Percentiles rank a stretch among this genome's conserved stretches.
Evolutionary conservation across 2,888 invertebrate genomes (phyloP).

Genomic region (Macaria liturata): DNA sequence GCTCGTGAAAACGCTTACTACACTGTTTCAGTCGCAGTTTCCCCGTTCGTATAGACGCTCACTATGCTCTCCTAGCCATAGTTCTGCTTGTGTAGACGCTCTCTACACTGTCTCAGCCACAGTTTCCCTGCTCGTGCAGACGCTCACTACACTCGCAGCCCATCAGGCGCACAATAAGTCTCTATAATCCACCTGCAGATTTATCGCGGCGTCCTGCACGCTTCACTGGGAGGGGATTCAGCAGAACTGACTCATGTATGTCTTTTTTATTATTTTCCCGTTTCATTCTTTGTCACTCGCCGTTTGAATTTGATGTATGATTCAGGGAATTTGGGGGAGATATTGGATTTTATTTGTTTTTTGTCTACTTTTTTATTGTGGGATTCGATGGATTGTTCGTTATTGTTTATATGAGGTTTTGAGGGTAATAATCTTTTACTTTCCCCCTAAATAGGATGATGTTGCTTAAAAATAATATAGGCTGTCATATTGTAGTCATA

Average conservation of each 20-base stretch:
- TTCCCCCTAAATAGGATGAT: neutral
- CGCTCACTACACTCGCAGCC: slow-evolving; percentile 18
- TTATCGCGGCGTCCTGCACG: slow-evolving; percentile 56
- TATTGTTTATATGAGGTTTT: slow-evolving; percentile 6
- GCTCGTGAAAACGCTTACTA: too few relatives aligned
- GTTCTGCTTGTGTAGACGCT: too few relatives aligned
- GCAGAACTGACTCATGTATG: slow-evolving; percentile 50
- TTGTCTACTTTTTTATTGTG: slow-evolving; percentile 10
- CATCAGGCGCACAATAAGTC: slow-evolving; percentile 42
- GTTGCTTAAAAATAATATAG: too few relatives aligned
- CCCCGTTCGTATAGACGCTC: too few relatives aligned
- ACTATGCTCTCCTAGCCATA: too few relatives aligned
- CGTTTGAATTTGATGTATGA: slow-evolving; percentile 31
- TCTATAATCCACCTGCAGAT: slow-evolving; percentile 63
- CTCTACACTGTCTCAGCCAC: too few relatives aligned
- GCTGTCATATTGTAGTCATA: too few relatives aligned
- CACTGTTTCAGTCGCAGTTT: too few relatives aligned
- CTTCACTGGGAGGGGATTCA: slow-evolving; percentile 60
- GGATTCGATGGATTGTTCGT: slow-evolving; percentile 7
- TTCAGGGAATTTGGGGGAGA: slow-evolving; percentile 20
- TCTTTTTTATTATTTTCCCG: slow-evolving; percentile 61
- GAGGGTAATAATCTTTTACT: neutral
- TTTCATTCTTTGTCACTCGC: slow-evolving; percentile 43
- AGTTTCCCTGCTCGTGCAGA: too few relatives aligned
- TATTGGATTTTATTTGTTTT: slow-evolving; percentile 24